phyloP scores from a whole-genome alignment of 2,888 invertebrate genomes.

The Callinectes sapidus region DNA sequence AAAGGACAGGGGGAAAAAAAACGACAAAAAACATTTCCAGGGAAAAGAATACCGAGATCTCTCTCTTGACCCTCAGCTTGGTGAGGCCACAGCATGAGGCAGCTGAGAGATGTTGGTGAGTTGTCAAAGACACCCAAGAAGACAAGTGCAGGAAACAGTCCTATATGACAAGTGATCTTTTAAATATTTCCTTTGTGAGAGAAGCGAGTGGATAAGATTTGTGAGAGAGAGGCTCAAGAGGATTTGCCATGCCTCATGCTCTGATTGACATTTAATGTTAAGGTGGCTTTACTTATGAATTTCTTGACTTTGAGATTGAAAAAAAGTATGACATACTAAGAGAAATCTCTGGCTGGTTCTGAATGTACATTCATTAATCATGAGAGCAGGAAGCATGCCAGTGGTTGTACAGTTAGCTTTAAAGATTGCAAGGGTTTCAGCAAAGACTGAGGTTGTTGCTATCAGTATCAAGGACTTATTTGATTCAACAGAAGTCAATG shows the following conservation, averaged over 20 bases:
- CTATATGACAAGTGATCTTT: conserved; percentile 64
- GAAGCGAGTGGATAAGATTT: conserved; percentile 56
- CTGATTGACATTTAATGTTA: not conserved
- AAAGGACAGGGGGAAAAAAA: conserved; percentile 21
- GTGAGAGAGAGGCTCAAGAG: conserved; percentile 48
- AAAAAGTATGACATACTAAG: not conserved
- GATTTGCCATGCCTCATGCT: not conserved
- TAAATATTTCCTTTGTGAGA: conserved; percentile 36
- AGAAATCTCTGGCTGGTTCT: not conserved
- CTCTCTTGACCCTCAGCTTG: conserved; percentile 43
- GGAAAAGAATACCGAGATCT: conserved; percentile 24
- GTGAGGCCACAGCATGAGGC: conserved; percentile 51
- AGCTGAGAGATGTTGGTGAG: conserved; percentile 57
- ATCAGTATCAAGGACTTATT: conserved; percentile 47
- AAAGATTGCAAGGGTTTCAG: conserved; percentile 63
- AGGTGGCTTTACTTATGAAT: not conserved
- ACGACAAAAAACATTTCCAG: conserved; percentile 23
- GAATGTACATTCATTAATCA: not conserved
- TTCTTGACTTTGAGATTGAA: not conserved
- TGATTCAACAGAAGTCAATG: conserved; percentile 53
- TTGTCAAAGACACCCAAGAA: conserved; percentile 69
- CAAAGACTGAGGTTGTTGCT: conserved; percentile 56
- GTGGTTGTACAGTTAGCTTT: conserved; percentile 39
- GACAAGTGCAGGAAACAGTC: conserved; percentile 68
- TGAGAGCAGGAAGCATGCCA: not conserved